Base-by-base conservation (phyloP, 2,797 vertebrate species). In the Poecilia picta region DNA sequence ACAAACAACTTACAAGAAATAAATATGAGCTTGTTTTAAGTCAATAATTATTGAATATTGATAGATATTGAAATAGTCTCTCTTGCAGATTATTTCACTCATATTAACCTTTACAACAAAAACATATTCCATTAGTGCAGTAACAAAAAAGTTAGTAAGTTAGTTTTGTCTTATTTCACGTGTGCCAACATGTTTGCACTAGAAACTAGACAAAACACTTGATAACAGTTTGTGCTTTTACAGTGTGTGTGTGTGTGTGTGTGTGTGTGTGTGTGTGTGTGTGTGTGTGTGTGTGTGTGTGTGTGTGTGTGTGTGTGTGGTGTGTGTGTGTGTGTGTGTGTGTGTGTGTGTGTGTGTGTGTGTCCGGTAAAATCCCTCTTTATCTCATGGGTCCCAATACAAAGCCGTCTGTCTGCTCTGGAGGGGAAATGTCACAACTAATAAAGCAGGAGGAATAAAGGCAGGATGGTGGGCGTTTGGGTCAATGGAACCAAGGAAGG, bases 341-440 rank as follows among this genome's bases (percentile, higher is more conserved):
- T 20, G 53, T 57, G 53, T 12, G 53, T 28, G 55, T 13, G 25
- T 66, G 18, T 11, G 62, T 39, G 64, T 12, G 68, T 49, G 78
- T 76, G 83, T 74, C 78, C 10, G 57, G 81, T 84, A 81, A 94
- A 89, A 92, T 92, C 93, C 89, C 1, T 88, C 85, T 31, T 91
- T 81, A 88, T 81, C 85, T 91, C 49, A 62, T 45, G 83, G 84
- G 84, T 86, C 74, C 80, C 51, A 13, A 68, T 83, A 74, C 49
- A 81, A 83, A 87, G 84, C 87, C 83, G 64, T 46, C 77, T 59
- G 85, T 75, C 80, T 76, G 76, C 75, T 55, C 45, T 31, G 36
- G 46, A 71, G 64, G 36, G 79, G 59, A 83, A 83, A 79, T 73
- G 90, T 91, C 89, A 87, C 83, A 70, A 78, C 74, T 55, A 82